A percentile compares a stretch with the other conserved stretches of the same genome.
phyloP scores from a whole-genome alignment of 2,113 vertebrate species.

The Lasiurus cinereus region DNA sequence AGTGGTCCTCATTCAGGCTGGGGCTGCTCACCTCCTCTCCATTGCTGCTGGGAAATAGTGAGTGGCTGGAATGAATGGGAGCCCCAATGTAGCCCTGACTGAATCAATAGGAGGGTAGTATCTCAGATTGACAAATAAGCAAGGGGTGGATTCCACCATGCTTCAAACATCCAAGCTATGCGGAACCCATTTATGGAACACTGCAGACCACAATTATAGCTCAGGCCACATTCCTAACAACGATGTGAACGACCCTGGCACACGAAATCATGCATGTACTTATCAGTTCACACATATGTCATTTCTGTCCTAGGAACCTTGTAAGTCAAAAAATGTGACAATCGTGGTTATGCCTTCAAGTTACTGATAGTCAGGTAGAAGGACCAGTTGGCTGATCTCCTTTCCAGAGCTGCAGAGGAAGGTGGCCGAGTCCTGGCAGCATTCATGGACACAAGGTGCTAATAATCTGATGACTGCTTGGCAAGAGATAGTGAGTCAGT shows the following conservation, averaged over 20 bases:
- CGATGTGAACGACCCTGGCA: background rate
- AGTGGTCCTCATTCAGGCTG: no score
- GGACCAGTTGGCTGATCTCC: background rate
- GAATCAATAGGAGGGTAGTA: background rate
- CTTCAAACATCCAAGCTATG: background rate
- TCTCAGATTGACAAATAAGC: background rate
- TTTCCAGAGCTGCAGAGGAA: background rate
- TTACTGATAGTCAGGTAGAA: background rate
- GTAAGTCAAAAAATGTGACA: background rate
- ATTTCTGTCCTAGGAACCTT: background rate
- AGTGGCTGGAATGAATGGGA: background rate
- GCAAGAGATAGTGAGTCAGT: background rate
- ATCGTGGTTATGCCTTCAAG: background rate
- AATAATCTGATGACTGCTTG: no score
- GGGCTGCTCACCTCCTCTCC: background rate
- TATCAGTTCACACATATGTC: background rate
- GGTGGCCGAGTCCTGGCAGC: no score
- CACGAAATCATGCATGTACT: background rate
- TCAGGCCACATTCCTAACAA: background rate
- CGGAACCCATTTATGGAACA: background rate
- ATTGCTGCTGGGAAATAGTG: background rate
- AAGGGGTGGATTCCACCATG: background rate
- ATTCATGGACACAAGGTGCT: accelerated
- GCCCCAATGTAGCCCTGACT: background rate
- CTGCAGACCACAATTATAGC: background rate